Conservation (phyloP, 2,797 vertebrate genomes). For the Rhyacichthys aspro region DNA sequence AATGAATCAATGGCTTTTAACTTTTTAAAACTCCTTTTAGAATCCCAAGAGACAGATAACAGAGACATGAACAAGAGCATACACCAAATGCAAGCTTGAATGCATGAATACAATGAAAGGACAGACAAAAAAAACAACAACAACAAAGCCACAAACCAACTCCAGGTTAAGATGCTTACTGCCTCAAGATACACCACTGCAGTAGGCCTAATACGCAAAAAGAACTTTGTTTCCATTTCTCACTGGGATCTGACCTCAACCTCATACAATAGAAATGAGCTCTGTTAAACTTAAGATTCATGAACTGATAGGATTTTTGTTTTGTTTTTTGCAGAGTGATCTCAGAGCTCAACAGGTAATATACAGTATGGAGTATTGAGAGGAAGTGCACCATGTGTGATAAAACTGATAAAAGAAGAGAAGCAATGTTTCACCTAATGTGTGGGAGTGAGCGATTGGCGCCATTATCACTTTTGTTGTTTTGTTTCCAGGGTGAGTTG, state of each 20-base stretch:
- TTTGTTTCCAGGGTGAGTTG: constrained; percentile 8
- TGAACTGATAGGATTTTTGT: constrained; percentile 23
- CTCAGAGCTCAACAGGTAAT: constrained; percentile 37
- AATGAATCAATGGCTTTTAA: constrained; percentile 52
- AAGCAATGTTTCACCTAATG: constrained; percentile 57
- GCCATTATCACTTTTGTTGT: constrained; percentile 41
- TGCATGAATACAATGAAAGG: constrained; percentile 82
- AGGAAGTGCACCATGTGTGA: constrained; percentile 65
- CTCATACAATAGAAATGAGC: constrained; percentile 52
- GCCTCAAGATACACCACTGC: constrained; percentile 80
- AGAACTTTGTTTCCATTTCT: constrained; percentile 48
- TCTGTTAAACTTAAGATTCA: constrained; percentile 35
- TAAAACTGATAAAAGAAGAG: constrained; percentile 45
- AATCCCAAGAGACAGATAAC: constrained; percentile 30
- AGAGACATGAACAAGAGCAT: constrained; percentile 50
- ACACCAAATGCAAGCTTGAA: constrained; percentile 84
- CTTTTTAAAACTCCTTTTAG: constrained; percentile 33
- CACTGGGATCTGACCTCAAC: constrained; percentile 52
- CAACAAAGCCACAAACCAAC: constrained; percentile 78
- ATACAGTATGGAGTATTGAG: constrained; percentile 28
- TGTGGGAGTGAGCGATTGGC: constrained; percentile 47
- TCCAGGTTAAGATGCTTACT: constrained; percentile 80
- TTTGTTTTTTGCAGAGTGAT: constrained; percentile 19
- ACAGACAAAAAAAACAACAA: constrained; percentile 72
- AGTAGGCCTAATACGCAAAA: constrained; percentile 52